These are phyloP conservation scores for Melanostoma scalare DNA, from an alignment of 2,888 invertebrate species.

Conservation along the genomic window DNA sequence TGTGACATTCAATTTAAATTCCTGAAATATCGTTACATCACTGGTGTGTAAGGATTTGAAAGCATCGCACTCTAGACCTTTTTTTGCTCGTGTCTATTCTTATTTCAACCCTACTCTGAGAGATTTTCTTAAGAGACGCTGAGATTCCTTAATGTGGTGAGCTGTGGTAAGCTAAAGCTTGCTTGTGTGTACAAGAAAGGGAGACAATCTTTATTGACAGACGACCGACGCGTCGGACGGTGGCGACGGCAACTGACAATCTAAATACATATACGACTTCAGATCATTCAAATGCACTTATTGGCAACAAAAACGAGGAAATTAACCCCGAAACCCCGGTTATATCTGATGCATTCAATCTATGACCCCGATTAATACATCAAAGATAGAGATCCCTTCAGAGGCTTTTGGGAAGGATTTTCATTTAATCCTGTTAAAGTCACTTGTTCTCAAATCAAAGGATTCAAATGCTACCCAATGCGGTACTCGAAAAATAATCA, in stretches of 20 bases:
- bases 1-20: slow-evolving; percentile 81
- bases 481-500: slow-evolving; percentile 65
- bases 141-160: neutral
- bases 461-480: slow-evolving; percentile 45
- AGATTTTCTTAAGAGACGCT: slow-evolving; percentile 25
- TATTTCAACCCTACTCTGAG: slow-evolving; percentile 20
- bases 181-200: neutral
- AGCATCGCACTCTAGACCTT: slow-evolving; percentile 39
- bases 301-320: slow-evolving; percentile 49
- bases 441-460: slow-evolving; percentile 51
- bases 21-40: slow-evolving; percentile 74
- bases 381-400: slow-evolving; percentile 33
- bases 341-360: slow-evolving; percentile 51
- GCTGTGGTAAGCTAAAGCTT: neutral
- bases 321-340: slow-evolving; percentile 51
- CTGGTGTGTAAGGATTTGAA: slow-evolving; percentile 23
- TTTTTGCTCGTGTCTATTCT: neutral
- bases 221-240: neutral
- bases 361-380: slow-evolving; percentile 67
- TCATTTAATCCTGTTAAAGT: slow-evolving; percentile 50
- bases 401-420: slow-evolving; percentile 39
- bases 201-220: slow-evolving; percentile 14
- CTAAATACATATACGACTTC: neutral
- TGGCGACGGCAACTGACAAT: too few relatives aligned
- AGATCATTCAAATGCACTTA: slow-evolving; percentile 43